phyloP scores from a whole-genome alignment of 2,113 vertebrate genomes.

The Myodes glareolus region DNA sequence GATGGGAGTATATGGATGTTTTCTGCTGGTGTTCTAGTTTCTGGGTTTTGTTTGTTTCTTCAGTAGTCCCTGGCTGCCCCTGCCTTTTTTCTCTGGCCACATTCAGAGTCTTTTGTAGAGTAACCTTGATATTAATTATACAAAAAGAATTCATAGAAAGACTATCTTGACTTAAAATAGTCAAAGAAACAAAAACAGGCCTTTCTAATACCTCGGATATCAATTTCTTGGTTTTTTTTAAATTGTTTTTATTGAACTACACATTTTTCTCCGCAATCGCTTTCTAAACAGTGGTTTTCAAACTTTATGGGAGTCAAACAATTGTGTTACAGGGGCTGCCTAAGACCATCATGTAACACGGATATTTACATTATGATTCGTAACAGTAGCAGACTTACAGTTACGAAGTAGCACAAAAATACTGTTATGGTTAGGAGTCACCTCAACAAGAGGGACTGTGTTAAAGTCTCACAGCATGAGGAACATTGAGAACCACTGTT shows the following conservation, averaged over 20 bases:
- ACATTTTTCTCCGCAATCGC: not conserved
- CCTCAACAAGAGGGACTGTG: not conserved
- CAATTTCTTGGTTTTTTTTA: too few relatives aligned
- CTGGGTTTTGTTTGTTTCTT: not conserved
- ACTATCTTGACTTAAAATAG: constrained; percentile 1
- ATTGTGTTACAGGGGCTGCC: not conserved
- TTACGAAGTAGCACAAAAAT: not conserved
- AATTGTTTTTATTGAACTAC: too few relatives aligned
- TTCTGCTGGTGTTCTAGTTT: constrained; percentile 2
- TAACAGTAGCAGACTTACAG: not conserved
- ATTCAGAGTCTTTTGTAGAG: not conserved
- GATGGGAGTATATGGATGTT: not conserved
- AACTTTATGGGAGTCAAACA: not conserved
- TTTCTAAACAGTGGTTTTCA: not conserved
- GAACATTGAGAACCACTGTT: not conserved
- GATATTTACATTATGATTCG: not conserved
- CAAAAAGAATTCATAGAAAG: constrained; percentile 22
- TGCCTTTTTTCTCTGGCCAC: not conserved
- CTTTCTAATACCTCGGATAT: not conserved
- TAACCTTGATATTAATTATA: not conserved
- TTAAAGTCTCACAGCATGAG: not conserved
- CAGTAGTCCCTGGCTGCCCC: not conserved
- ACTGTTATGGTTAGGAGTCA: not conserved
- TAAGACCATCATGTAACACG: not conserved
- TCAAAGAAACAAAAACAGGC: not conserved